Base-by-base conservation (phyloP, 2,888 invertebrate genomes). In the Dryobotodes eremita region DNA sequence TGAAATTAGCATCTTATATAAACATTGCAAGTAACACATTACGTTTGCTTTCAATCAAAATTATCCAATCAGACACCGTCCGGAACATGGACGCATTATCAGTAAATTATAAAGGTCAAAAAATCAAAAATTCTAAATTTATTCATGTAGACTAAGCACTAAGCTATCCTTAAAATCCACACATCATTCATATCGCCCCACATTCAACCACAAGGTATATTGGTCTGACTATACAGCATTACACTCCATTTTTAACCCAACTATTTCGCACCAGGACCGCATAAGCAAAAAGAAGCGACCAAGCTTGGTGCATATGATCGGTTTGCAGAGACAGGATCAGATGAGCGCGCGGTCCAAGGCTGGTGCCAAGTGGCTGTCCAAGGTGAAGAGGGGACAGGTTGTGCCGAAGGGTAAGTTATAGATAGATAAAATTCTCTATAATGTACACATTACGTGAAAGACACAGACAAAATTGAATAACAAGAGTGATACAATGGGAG, bases 311-410 rank as follows among this genome's bases (percentile, higher is more conserved):
- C 98, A 98, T 94, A 98, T 98, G 97, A 98, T 98, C 97, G 98
- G 98, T 86, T 96, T 98, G 91, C 97, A 98, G 87, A 97, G 98
- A 83, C 97, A 97, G 91, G 97, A 96, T 75, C 97, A 97, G 92
- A 97, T 98, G 94, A 98, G 98, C 91, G 98, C 98, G 20, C 97
- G 98, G 80, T 98, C 98, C 17, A 98, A 98, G 95, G 98, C 98
- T 90, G 98, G 98, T 57, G 98, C 98, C 87, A 99, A 98, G 92
- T 99, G 99, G 98, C 96, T 99, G 80, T 98, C 98, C 72, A 98
- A 98, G 95, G 98, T 98, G 89, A 98, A 98, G 94, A 98, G 98
- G 92, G 98, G 98, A 85, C 98, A 98, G 95, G 98, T 98, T 75
- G 98, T 97, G 50, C 98, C 98, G 42, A 98, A 98, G 96, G 97